These are phyloP conservation scores for Cynaeus angustus DNA, from an alignment of 2,888 invertebrate species.

Conservation along the genomic window DNA sequence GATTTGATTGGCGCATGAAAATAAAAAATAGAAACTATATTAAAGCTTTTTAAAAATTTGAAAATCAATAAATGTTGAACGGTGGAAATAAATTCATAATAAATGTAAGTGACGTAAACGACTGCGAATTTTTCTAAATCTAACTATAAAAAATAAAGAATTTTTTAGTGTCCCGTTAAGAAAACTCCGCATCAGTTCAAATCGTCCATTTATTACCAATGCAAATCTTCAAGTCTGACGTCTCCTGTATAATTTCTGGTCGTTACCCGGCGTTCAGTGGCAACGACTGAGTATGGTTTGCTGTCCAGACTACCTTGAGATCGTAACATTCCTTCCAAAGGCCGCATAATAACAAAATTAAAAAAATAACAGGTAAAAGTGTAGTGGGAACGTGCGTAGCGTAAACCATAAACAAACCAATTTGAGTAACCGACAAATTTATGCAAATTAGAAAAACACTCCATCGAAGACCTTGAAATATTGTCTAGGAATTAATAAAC, in stretches of 20 bases:
- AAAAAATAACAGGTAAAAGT: slow-evolving; percentile 42
- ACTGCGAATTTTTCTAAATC: no score
- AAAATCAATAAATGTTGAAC: no score
- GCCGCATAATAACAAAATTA: slow-evolving; percentile 50
- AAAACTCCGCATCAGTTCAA: no score
- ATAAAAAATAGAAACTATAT: no score
- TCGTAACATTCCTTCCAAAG: slow-evolving; percentile 64
- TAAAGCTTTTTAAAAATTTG: no score
- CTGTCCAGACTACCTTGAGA: slow-evolving; percentile 65
- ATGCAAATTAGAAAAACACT: slow-evolving; percentile 16
- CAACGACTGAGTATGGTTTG: slow-evolving; percentile 59
- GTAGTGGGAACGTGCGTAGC: slow-evolving; percentile 27
- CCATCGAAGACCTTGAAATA: no score
- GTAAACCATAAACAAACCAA: slow-evolving; percentile 33
- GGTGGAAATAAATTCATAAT: no score
- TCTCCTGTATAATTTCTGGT: slow-evolving; percentile 43
- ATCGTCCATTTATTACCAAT: slow-evolving; percentile 23
- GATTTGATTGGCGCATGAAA: no score
- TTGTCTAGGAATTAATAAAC: no score
- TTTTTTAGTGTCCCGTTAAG: no score
- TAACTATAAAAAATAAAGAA: no score
- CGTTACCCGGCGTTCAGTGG: slow-evolving; percentile 51
- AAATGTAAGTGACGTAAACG: no score
- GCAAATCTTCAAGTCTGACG: slow-evolving; percentile 13
- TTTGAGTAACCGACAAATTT: slow-evolving; percentile 17